Evolutionary conservation across 2,113 vertebrate genomes (phyloP).

Genomic region (Perca schrenkii): DNA sequence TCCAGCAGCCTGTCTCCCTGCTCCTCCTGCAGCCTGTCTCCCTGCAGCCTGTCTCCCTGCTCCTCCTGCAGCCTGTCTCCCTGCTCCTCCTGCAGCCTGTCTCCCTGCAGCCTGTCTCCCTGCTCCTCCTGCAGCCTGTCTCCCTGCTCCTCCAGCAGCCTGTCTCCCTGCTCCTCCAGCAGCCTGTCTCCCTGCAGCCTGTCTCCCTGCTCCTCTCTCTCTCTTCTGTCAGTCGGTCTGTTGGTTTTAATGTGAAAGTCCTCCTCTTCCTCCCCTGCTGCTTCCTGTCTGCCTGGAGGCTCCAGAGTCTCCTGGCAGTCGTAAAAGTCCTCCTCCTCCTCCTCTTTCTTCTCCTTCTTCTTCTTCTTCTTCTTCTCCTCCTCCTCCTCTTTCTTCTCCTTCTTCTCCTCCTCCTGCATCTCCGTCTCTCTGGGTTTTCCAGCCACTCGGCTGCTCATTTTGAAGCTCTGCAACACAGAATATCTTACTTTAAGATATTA

Average conservation of each 20-base stretch:
- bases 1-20: neutral
- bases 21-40: neutral
- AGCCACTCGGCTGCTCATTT: constrained; percentile 53
- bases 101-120: too few species aligned
- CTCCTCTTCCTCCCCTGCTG: neutral
- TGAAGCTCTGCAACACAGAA: constrained; percentile 10
- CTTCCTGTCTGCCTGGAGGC: neutral
- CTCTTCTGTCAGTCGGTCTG: constrained; percentile 5
- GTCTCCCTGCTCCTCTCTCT: neutral
- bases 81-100: constrained; percentile 18
- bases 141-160: neutral
- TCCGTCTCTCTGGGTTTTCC: constrained; percentile 4
- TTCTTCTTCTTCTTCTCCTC: constrained; percentile 27
- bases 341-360: neutral
- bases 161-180: neutral
- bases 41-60: neutral
- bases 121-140: constrained; percentile 20
- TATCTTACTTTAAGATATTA: too few species aligned
- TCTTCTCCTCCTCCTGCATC: constrained; percentile 28
- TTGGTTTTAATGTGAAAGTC: neutral
- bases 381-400: neutral
- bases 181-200: neutral
- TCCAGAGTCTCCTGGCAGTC: constrained; percentile 70
- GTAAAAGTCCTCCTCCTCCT: constrained; percentile 65
- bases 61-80: neutral